phyloP scores from a whole-genome alignment of 2,113 vertebrate genomes.

The Cyprinodon brontotheroides region DNA sequence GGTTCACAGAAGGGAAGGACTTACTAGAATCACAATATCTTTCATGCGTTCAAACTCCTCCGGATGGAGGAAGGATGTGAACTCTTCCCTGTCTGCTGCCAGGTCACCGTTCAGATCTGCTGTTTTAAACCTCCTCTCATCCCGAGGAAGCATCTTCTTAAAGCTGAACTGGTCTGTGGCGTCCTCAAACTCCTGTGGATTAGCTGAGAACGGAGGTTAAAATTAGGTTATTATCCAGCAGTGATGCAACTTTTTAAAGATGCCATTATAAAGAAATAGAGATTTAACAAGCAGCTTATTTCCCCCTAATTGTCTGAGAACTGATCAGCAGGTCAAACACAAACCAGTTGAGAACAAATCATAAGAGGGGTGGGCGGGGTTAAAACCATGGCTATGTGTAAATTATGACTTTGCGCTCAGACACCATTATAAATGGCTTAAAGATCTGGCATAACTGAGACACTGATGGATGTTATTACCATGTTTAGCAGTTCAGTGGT shows the following conservation, averaged over 20 bases:
- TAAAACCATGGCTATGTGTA: too few relatives aligned
- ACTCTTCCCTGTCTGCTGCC: constrained; percentile 90
- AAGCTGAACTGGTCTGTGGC: constrained; percentile 91
- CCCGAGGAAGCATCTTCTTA: constrained; percentile 97
- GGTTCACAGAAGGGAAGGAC: constrained; percentile 34
- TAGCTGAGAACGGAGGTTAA: constrained; percentile 75
- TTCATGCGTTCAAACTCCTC: constrained; percentile 99
- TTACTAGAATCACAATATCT: constrained; percentile 93
- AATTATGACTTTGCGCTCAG: too few relatives aligned
- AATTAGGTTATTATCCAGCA: not conserved
- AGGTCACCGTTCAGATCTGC: constrained; percentile 88
- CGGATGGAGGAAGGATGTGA: constrained; percentile 94
- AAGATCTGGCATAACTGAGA: too few relatives aligned
- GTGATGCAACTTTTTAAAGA: not conserved
- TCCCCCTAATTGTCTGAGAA: not conserved
- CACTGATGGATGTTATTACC: too few relatives aligned
- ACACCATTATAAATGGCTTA: too few relatives aligned
- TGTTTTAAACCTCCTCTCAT: constrained; percentile 90
- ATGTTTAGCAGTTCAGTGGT: too few relatives aligned
- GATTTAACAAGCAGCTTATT: not conserved
- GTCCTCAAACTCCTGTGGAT: constrained; percentile 91
- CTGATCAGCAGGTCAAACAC: not conserved
- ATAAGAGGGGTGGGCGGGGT: too few relatives aligned
- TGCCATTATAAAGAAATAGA: not conserved
- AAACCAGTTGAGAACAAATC: too few relatives aligned